These are phyloP conservation scores for Parambassis ranga DNA, from an alignment of 2,797 vertebrate genomes.

Conservation along the genomic window DNA sequence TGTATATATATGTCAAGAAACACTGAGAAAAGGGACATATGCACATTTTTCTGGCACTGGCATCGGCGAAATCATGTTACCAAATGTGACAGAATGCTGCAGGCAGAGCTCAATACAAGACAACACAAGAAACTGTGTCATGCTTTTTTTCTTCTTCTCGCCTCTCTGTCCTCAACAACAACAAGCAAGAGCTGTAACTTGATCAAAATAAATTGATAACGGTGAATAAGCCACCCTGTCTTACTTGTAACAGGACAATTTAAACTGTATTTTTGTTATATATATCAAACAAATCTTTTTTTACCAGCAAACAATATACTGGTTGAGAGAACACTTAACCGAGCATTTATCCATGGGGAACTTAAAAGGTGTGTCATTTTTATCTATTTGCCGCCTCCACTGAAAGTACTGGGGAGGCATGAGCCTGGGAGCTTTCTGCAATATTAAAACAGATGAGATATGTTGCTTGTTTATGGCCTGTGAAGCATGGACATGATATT, in stretches of 20 bases:
- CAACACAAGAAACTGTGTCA: slow-evolving; percentile 42
- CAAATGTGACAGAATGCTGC: slow-evolving; percentile 63
- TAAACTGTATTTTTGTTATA: slow-evolving; percentile 57
- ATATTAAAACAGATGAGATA: slow-evolving; percentile 67
- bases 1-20: slow-evolving; percentile 26
- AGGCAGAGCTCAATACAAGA: slow-evolving; percentile 48
- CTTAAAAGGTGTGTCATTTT: slow-evolving; percentile 69
- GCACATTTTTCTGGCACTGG: slow-evolving; percentile 38
- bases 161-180: slow-evolving; percentile 35
- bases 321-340: slow-evolving; percentile 75
- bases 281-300: slow-evolving; percentile 69
- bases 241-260: slow-evolving; percentile 24
- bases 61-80: slow-evolving; percentile 52
- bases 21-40: slow-evolving; percentile 17
- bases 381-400: slow-evolving; percentile 70
- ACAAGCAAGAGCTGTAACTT: slow-evolving; percentile 42
- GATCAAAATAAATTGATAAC: slow-evolving; percentile 70
- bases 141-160: slow-evolving; percentile 26
- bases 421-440: slow-evolving; percentile 40
- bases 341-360: slow-evolving; percentile 72
- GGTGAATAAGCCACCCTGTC: slow-evolving; percentile 33
- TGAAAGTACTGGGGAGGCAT: slow-evolving; percentile 37
- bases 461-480: slow-evolving; percentile 40
- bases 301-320: slow-evolving; percentile 65
- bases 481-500: slow-evolving; percentile 6